These are phyloP conservation scores for Falco peregrinus DNA, from an alignment of 2,797 vertebrate species.

Conservation along the genomic window DNA sequence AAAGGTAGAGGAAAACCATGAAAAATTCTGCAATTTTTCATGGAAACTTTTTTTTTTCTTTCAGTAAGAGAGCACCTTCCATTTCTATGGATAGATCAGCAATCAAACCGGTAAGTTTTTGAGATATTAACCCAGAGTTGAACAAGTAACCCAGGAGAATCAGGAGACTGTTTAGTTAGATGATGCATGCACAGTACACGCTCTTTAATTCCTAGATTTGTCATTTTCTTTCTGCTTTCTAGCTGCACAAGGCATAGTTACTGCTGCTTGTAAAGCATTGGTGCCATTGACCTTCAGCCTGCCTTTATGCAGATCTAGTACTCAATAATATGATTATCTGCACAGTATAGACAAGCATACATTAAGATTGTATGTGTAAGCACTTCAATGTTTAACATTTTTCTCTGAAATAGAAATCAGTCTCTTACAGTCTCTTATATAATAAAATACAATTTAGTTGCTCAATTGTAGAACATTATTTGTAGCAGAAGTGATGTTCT, in stretches of 20 bases:
- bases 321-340: neutral
- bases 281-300: neutral
- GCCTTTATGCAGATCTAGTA: neutral
- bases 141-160: neutral
- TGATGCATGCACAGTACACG: neutral
- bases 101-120: neutral
- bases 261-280: neutral
- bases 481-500: neutral
- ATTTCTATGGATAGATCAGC: neutral
- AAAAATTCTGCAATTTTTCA: neutral
- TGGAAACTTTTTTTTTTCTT: neutral
- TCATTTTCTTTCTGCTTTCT: neutral
- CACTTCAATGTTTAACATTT: neutral
- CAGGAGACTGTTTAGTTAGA: neutral
- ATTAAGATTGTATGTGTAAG: neutral
- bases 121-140: neutral
- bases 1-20: neutral
- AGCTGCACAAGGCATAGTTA: neutral
- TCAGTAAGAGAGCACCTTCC: fast-evolving
- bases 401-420: neutral
- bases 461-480: neutral
- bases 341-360: neutral
- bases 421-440: neutral
- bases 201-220: neutral
- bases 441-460: neutral